Conservation (phyloP, 2,888 invertebrate genomes). For the Melolontha melolontha region DNA sequence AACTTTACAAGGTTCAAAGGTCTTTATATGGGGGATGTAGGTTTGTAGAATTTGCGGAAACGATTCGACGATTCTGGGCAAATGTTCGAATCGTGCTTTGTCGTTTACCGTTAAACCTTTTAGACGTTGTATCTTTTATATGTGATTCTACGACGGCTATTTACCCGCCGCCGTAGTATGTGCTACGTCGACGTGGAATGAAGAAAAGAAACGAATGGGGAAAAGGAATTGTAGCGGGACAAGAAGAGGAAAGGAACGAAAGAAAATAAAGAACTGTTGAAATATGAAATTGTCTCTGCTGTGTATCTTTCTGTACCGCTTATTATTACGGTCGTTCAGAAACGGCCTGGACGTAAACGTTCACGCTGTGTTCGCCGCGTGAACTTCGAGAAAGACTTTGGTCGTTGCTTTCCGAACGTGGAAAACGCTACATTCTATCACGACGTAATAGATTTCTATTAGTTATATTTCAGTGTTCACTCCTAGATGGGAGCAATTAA, state of each 20-base stretch:
- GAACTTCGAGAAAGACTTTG: slow-evolving; percentile 12
- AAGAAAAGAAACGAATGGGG: slow-evolving; percentile 1
- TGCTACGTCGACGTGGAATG: slow-evolving; percentile 3
- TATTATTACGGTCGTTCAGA: slow-evolving; percentile 32
- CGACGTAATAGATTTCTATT: slow-evolving; percentile 32
- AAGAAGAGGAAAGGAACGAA: slow-evolving; percentile 9
- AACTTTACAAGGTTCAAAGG: slow-evolving; percentile 51
- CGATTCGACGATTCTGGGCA: slow-evolving; percentile 37
- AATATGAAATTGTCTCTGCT: slow-evolving; percentile 45
- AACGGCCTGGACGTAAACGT: slow-evolving; percentile 19
- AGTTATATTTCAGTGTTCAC: background rate
- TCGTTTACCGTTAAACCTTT: slow-evolving; percentile 49
- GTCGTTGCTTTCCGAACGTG: slow-evolving; percentile 21
- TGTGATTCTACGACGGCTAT: slow-evolving; percentile 10
- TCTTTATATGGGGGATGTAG: slow-evolving; percentile 53
- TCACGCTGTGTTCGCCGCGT: slow-evolving; percentile 34
- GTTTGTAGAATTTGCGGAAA: slow-evolving; percentile 55
- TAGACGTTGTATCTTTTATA: slow-evolving; percentile 28
- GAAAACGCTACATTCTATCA: slow-evolving; percentile 21
- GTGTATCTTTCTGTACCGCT: slow-evolving; percentile 36
- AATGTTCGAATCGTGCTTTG: slow-evolving; percentile 52
- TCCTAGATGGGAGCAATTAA: slow-evolving; percentile 9
- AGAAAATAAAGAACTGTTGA: slow-evolving; percentile 42
- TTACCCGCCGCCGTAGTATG: slow-evolving; percentile 9
- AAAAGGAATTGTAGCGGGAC: too few relatives aligned